Conservation (phyloP, 1,140 invertebrate genomes). For the Bombus difficillimus region DNA sequence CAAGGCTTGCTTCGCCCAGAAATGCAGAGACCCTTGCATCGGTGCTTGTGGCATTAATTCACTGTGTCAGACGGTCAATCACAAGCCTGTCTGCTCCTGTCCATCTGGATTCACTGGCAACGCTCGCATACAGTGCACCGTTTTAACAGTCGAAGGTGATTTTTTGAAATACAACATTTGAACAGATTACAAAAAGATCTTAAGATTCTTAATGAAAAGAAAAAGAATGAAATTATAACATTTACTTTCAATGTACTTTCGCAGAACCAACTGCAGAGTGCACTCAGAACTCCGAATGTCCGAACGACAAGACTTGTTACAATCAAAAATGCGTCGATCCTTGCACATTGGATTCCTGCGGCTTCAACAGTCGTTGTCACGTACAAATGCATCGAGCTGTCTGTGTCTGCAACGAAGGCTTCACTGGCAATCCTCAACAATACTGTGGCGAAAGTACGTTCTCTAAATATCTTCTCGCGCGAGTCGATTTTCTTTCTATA, state of each 20-base stretch:
- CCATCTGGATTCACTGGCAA: constrained; percentile 91
- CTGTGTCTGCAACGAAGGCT: constrained; percentile 92
- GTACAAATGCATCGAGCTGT: constrained; percentile 91
- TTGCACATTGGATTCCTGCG: constrained; percentile 89
- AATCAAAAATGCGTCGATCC: constrained; percentile 90
- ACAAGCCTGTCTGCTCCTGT: constrained; percentile 91
- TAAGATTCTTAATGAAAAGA: background rate
- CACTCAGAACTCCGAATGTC: constrained; percentile 90
- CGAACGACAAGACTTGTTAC: constrained; percentile 92
- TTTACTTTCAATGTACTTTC: constrained; percentile 31
- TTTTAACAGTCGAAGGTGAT: constrained; percentile 70
- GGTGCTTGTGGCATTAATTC: constrained; percentile 93
- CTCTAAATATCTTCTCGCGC: background rate
- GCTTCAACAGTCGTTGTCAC: constrained; percentile 91
- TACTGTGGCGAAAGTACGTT: constrained; percentile 89
- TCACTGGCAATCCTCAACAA: constrained; percentile 92
- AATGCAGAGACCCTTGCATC: constrained; percentile 91
- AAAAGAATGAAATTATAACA: background rate
- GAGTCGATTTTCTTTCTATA: background rate
- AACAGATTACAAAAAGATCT: no score
- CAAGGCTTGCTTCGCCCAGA: constrained; percentile 90
- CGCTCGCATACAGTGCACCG: constrained; percentile 88
- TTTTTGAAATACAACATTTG: background rate
- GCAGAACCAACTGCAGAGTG: constrained; percentile 89
- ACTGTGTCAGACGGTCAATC: constrained; percentile 91